These are phyloP conservation scores for Larimichthys polyactis DNA, from an alignment of 2,113 vertebrate species.

Conservation along the genomic window DNA sequence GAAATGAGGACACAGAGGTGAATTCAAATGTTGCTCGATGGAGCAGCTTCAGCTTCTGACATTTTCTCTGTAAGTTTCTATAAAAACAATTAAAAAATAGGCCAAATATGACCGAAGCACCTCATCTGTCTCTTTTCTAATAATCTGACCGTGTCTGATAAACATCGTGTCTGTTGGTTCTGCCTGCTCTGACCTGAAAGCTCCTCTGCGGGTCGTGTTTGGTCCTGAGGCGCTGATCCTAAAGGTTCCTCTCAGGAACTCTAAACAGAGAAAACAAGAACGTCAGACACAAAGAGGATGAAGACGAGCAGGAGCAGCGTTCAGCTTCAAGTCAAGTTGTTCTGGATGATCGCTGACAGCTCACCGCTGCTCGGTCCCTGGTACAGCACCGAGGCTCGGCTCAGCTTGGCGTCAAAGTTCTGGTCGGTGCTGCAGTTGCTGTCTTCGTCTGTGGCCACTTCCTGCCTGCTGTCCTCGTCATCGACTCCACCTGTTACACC, in stretches of 20 bases:
- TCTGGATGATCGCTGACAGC: neutral
- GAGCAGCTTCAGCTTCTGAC: neutral
- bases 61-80: neutral
- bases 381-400: conserved; percentile 76
- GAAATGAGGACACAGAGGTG: neutral
- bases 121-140: neutral
- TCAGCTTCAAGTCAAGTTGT: neutral
- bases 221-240: conserved; percentile 77
- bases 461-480: conserved; percentile 3
- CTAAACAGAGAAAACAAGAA: conserved; percentile 55
- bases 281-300: too few relatives aligned
- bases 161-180: neutral
- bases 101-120: neutral
- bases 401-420: conserved; percentile 84
- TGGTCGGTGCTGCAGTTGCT: conserved; percentile 82
- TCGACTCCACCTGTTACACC: neutral
- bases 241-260: conserved; percentile 81
- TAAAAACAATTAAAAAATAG: neutral
- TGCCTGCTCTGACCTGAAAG: conserved; percentile 81
- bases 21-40: neutral
- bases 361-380: conserved; percentile 22
- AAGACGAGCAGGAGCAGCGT: neutral
- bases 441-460: conserved; percentile 65
- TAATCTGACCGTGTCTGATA: too few relatives aligned
- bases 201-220: conserved; percentile 72